Percentiles rank a stretch among this genome's conserved stretches.
Evolutionary conservation across 2,888 invertebrate genomes (phyloP).

Genomic region (Seira sanloemensis): DNA sequence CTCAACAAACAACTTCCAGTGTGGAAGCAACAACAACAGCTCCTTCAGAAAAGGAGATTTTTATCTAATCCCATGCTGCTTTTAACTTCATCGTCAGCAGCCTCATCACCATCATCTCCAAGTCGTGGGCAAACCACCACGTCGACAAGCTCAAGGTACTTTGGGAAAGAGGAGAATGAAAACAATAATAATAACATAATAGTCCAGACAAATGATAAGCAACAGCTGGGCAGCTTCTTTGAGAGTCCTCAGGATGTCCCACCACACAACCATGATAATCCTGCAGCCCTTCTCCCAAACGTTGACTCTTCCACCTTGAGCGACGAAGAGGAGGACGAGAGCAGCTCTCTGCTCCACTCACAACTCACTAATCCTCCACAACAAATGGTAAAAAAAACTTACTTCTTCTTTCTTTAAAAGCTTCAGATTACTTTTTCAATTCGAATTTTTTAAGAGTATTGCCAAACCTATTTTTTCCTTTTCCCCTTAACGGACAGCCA

Average conservation of each 20-base stretch:
- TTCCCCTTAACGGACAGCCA: too few relatives aligned
- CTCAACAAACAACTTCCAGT: constrained; percentile 36
- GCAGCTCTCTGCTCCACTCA: constrained; percentile 8
- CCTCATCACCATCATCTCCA: constrained; percentile 29
- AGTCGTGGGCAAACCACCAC: constrained; percentile 30
- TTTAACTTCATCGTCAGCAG: constrained; percentile 20
- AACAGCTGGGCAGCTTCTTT: constrained; percentile 51
- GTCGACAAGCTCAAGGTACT: constrained; percentile 57
- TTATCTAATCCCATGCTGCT: constrained; percentile 47
- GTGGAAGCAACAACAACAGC: constrained; percentile 48
- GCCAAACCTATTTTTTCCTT: too few relatives aligned
- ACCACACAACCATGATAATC: constrained; percentile 33
- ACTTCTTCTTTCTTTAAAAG: too few relatives aligned
- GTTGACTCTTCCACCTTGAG: constrained; percentile 22
- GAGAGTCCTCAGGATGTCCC: constrained; percentile 36
- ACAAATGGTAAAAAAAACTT: constrained; percentile 20
- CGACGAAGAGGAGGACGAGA: constrained; percentile 20
- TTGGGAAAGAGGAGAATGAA: constrained; percentile 44
- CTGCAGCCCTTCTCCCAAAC: constrained; percentile 22
- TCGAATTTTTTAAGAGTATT: too few relatives aligned
- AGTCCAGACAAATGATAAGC: constrained; percentile 52
- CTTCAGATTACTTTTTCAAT: too few relatives aligned
- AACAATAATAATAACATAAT: constrained; percentile 50
- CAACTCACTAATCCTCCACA: constrained; percentile 33
- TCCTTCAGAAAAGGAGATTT: constrained; percentile 43